phyloP scores from a whole-genome alignment of 2,113 vertebrate genomes.

The Rana temporaria region DNA sequence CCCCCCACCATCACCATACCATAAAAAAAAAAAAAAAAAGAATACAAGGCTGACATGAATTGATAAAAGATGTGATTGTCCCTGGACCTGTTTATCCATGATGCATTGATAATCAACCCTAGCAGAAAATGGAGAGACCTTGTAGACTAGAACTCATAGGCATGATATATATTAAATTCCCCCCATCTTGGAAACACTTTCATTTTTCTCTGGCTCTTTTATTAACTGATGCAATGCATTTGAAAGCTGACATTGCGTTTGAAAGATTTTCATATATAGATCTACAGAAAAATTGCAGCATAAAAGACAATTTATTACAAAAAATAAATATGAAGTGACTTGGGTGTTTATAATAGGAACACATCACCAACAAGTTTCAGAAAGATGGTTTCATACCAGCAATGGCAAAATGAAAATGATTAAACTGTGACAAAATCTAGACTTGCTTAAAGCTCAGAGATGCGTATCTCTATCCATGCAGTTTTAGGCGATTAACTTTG shows the following conservation, averaged over 20 bases:
- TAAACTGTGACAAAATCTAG: constrained; percentile 38
- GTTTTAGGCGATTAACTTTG: constrained; percentile 60
- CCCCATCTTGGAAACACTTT: not conserved
- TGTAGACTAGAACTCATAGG: not conserved
- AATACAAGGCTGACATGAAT: not conserved
- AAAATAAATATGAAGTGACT: constrained; percentile 6
- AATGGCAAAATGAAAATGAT: constrained; percentile 27
- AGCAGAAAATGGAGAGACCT: constrained; percentile 1
- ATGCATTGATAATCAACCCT: not conserved
- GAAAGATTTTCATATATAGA: not conserved
- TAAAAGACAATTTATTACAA: not conserved
- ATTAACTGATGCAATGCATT: not conserved
- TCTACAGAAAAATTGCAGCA: not conserved
- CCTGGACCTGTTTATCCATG: constrained; percentile 3
- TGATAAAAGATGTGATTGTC: constrained; percentile 1
- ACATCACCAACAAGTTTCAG: not conserved
- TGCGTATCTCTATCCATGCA: constrained; percentile 49
- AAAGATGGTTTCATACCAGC: not conserved
- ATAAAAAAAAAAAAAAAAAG: no score
- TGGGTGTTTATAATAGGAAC: not conserved
- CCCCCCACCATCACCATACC: no score
- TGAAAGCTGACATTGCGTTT: not conserved
- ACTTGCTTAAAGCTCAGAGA: constrained; percentile 38
- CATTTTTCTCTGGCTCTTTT: constrained; percentile 17
- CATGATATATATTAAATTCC: constrained; percentile 3